Percentiles rank a stretch among this genome's conserved stretches.
Conservation (phyloP, 2,888 invertebrate genomes). For the Ormyrus pomaceus region DNA sequence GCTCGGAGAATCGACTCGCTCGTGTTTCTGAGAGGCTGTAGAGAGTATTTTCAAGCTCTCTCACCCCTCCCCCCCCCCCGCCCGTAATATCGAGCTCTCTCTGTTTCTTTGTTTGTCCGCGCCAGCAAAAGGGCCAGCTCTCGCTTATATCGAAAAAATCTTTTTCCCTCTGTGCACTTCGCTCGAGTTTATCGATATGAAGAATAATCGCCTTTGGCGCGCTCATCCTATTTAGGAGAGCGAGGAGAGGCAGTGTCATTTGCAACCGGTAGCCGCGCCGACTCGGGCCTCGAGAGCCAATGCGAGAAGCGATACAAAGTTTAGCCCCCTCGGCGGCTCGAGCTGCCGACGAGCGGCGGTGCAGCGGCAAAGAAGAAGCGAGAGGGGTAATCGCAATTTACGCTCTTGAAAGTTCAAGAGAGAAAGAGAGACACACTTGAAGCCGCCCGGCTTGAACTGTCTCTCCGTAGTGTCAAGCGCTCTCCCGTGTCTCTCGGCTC, state of each 20-base stretch:
- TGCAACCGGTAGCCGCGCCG: no score
- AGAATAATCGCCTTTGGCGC: no score
- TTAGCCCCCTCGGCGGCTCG: neutral
- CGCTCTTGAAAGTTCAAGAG: slow-evolving; percentile 53
- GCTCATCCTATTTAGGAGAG: no score
- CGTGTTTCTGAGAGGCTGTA: neutral
- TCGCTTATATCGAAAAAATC: no score
- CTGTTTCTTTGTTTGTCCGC: no score
- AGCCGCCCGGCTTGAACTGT: slow-evolving; percentile 39
- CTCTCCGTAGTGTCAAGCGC: slow-evolving; percentile 55
- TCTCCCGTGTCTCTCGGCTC: slow-evolving; percentile 32
- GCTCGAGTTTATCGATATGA: no score
- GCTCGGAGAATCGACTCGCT: neutral
- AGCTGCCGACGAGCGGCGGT: neutral
- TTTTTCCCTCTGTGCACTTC: no score
- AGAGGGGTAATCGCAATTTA: slow-evolving; percentile 31
- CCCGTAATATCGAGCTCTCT: no score
- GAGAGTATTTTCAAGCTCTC: neutral
- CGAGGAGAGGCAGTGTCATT: no score
- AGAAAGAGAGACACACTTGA: slow-evolving; percentile 47
- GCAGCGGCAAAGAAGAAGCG: neutral
- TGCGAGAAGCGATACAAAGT: slow-evolving; percentile 50
- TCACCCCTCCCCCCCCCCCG: no score
- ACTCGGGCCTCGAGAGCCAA: slow-evolving; percentile 24
- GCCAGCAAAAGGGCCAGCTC: no score